Evolutionary conservation across 2,797 vertebrate species (phyloP).

Genomic region (Chrosomus eos): DNA sequence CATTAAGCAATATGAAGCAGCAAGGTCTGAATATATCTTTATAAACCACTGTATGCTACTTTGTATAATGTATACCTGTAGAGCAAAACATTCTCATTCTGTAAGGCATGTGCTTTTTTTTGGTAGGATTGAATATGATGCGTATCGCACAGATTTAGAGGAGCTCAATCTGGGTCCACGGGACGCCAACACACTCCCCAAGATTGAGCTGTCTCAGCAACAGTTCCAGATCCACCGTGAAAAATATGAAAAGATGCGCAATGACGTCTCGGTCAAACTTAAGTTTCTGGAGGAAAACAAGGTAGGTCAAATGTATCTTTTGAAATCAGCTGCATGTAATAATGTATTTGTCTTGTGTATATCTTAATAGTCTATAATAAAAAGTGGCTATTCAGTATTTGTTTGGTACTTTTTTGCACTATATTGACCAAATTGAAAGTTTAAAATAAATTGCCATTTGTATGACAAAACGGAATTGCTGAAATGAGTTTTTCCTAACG

Average conservation of each 20-base stretch:
- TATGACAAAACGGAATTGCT: not conserved
- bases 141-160: constrained; percentile 96
- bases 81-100: not conserved
- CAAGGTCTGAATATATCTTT: constrained; percentile 80
- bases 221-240: constrained; percentile 93
- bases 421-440: not conserved
- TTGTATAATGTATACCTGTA: not conserved
- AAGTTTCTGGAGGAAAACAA: constrained; percentile 99
- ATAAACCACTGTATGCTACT: not conserved
- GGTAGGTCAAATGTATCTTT: constrained; percentile 72
- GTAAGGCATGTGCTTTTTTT: not conserved
- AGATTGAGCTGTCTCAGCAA: constrained; percentile 94
- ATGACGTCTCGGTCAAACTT: constrained; percentile 91
- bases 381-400: not conserved
- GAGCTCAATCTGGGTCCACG: constrained; percentile 95
- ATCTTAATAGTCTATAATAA: not conserved
- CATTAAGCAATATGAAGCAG: constrained; percentile 95
- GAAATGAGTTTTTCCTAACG: not conserved
- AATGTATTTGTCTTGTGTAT: not conserved
- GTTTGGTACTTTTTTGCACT: not conserved
- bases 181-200: constrained; percentile 90
- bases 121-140: constrained; percentile 93
- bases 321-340: not conserved
- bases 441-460: not conserved
- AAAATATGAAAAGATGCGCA: constrained; percentile 96